Conservation (phyloP, 2,888 invertebrate genomes). For the Flexamia atlantica region DNA sequence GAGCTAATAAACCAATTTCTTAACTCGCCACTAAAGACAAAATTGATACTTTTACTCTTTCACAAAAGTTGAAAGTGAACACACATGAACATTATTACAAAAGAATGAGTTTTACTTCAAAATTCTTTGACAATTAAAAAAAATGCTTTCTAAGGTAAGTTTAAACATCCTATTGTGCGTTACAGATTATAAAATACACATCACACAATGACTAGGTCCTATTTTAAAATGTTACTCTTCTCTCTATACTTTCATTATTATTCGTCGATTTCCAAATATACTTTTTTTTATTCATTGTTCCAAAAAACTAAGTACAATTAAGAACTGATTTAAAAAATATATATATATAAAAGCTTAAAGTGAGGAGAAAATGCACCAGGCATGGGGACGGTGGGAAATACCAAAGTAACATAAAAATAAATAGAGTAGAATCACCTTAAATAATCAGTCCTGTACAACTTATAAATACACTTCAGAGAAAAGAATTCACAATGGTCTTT, state of each 20-base stretch:
- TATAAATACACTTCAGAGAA: slow-evolving; percentile 19
- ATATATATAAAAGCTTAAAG: background rate
- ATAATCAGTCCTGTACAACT: slow-evolving; percentile 54
- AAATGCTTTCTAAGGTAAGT: background rate
- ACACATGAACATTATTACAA: background rate
- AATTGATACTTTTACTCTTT: background rate
- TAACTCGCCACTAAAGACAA: background rate
- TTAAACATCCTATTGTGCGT: background rate
- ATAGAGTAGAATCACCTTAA: slow-evolving; percentile 19
- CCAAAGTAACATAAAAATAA: slow-evolving; percentile 41
- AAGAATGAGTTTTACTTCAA: background rate
- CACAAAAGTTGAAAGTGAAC: background rate
- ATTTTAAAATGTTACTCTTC: slow-evolving; percentile 1
- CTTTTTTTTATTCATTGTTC: background rate
- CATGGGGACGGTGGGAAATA: slow-evolving; percentile 50
- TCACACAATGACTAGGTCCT: slow-evolving; percentile 35
- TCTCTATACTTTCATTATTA: background rate
- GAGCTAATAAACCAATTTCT: background rate
- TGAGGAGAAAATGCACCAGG: background rate
- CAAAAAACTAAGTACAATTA: background rate
- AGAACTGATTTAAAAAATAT: background rate
- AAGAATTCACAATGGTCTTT: background rate
- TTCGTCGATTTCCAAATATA: background rate
- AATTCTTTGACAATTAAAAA: background rate
- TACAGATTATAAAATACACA: slow-evolving; percentile 16